Conservation (phyloP, 2,888 invertebrate species). For the Pelosia muscerda region DNA sequence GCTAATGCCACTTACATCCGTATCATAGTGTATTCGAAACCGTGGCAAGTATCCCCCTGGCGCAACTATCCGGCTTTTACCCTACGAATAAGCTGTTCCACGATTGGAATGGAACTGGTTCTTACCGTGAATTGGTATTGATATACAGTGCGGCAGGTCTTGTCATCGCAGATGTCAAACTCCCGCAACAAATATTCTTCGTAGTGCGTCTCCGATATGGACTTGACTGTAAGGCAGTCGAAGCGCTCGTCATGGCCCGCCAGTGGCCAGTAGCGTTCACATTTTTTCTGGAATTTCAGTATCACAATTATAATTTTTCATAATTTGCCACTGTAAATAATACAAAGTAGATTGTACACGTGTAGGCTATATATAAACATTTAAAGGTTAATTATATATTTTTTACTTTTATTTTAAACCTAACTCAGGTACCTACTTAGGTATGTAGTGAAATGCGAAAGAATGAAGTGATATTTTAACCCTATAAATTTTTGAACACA, state of each 20-base stretch:
- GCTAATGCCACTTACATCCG: too few species aligned
- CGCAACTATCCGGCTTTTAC: too few species aligned
- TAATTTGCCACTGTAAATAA: too few species aligned
- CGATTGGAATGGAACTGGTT: background rate
- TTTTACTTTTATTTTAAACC: too few species aligned
- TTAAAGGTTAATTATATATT: too few species aligned
- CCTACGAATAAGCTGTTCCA: background rate
- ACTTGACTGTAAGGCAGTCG: constrained; percentile 91
- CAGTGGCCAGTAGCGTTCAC: constrained; percentile 98
- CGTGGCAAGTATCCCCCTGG: too few species aligned
- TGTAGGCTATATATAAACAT: too few species aligned
- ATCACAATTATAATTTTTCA: too few species aligned
- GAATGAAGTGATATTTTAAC: background rate
- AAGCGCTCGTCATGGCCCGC: constrained; percentile 90
- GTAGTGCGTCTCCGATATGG: constrained; percentile 91
- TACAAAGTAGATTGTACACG: too few species aligned
- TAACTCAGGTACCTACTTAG: too few species aligned
- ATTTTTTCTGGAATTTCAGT: constrained; percentile 88
- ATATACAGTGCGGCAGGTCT: constrained; percentile 64
- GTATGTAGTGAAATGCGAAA: too few species aligned
- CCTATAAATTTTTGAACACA: background rate
- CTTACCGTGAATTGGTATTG: constrained; percentile 81
- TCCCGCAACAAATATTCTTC: constrained; percentile 96
- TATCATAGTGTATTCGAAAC: too few species aligned
- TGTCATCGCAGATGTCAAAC: constrained; percentile 83